Evolutionary conservation across 2,797 vertebrate species (phyloP).

Genomic region (Ibycter americanus): DNA sequence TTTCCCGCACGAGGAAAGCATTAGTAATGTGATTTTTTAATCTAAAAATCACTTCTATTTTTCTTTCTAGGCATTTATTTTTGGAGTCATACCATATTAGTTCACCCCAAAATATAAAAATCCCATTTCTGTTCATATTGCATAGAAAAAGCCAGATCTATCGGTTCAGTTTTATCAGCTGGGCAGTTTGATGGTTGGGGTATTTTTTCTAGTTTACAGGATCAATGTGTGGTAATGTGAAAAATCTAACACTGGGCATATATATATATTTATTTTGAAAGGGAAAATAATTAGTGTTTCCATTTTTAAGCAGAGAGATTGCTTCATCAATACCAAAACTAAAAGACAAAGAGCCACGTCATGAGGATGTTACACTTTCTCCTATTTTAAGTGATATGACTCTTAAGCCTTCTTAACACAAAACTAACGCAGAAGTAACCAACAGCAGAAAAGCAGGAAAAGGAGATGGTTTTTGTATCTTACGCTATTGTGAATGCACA

Average conservation of each 20-base stretch:
- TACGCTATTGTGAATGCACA: background rate
- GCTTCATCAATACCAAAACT: background rate
- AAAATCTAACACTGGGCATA: background rate
- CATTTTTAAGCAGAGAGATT: background rate
- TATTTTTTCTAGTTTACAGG: background rate
- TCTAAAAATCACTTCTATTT: constrained; percentile 24
- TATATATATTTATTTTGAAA: background rate
- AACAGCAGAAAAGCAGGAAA: background rate
- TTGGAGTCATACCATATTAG: constrained; percentile 4
- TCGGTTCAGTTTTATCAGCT: background rate
- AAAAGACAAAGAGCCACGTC: background rate
- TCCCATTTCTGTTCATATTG: background rate
- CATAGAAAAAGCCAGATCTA: constrained; percentile 14
- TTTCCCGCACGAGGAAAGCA: background rate
- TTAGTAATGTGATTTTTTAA: constrained; percentile 63
- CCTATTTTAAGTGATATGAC: background rate
- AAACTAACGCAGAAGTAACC: background rate
- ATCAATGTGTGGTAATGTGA: background rate
- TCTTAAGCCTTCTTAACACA: background rate
- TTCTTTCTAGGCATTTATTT: background rate
- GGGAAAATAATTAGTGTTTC: background rate
- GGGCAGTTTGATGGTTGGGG: background rate
- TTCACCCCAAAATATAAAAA: constrained; percentile 37
- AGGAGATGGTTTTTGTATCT: background rate
- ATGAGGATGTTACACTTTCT: background rate